phyloP scores from a whole-genome alignment of 2,797 vertebrate species.

The Gambusia yucatana region DNA sequence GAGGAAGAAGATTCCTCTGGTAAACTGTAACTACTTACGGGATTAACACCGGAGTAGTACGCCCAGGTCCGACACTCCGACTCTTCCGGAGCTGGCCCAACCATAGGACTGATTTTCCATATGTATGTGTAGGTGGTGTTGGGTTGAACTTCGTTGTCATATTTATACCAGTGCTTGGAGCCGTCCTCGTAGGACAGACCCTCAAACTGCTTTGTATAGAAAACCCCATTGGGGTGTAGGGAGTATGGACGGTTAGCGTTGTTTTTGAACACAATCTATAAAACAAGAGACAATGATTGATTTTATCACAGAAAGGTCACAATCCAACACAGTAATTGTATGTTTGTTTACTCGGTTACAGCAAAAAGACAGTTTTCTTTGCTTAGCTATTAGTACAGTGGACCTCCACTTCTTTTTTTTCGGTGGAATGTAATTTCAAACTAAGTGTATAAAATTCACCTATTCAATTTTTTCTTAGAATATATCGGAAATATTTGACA shows the following conservation, averaged over 20 bases:
- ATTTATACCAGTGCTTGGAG: conserved; percentile 87
- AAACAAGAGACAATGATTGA: conserved; percentile 1
- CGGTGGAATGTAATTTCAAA: background rate
- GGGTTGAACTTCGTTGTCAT: conserved; percentile 87
- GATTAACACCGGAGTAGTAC: conserved; percentile 92
- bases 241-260: conserved; percentile 89
- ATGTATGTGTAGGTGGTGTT: conserved; percentile 88
- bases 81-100: conserved; percentile 81
- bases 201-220: conserved; percentile 93
- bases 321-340: background rate
- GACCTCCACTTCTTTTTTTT: background rate
- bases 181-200: conserved; percentile 91
- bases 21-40: conserved; percentile 79
- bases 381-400: background rate
- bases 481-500: background rate
- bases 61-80: conserved; percentile 90
- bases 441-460: background rate
- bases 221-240: conserved; percentile 91
- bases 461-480: background rate
- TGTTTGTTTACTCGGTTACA: background rate
- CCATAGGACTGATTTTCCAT: conserved; percentile 84
- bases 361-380: background rate
- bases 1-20: background rate
- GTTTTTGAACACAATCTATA: conserved; percentile 92
- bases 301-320: background rate